A percentile compares a stretch with the other conserved stretches of the same genome.
Conservation (phyloP, 2,113 vertebrate species). For the Myrmecobius fasciatus region DNA sequence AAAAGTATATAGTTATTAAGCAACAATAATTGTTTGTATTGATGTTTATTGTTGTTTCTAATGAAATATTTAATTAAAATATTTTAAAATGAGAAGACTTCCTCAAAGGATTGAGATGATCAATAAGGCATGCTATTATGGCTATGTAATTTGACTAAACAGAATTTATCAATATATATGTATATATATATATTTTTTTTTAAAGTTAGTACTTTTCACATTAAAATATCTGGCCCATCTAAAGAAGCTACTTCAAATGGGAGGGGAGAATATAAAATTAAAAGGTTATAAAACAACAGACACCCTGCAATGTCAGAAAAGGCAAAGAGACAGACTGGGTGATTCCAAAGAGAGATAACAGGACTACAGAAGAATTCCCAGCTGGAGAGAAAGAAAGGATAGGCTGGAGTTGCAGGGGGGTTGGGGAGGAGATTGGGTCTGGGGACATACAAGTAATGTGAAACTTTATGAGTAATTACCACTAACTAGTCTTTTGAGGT, state of each 20-base stretch:
- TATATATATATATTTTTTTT: background rate
- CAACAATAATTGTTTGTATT: background rate
- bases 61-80: conserved; percentile 26
- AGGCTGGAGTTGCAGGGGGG: background rate
- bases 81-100: conserved; percentile 29
- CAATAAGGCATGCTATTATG: background rate
- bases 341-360: conserved; percentile 65
- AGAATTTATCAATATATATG: conserved; percentile 48
- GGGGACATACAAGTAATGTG: background rate
- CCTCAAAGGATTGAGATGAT: background rate
- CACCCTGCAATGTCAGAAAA: conserved; percentile 56
- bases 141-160: background rate
- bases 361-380: conserved; percentile 39
- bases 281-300: conserved; percentile 66
- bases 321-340: conserved; percentile 51
- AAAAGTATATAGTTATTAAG: background rate
- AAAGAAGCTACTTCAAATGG: conserved; percentile 51
- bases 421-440: too few species aligned
- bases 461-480: background rate
- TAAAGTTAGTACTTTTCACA: conserved; percentile 45
- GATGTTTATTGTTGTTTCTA: background rate
- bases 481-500: background rate
- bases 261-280: conserved; percentile 47
- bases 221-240: conserved; percentile 3
- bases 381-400: conserved; percentile 1